phyloP scores from a whole-genome alignment of 2,113 vertebrate genomes.

The Nothocercus nigrocapillus region DNA sequence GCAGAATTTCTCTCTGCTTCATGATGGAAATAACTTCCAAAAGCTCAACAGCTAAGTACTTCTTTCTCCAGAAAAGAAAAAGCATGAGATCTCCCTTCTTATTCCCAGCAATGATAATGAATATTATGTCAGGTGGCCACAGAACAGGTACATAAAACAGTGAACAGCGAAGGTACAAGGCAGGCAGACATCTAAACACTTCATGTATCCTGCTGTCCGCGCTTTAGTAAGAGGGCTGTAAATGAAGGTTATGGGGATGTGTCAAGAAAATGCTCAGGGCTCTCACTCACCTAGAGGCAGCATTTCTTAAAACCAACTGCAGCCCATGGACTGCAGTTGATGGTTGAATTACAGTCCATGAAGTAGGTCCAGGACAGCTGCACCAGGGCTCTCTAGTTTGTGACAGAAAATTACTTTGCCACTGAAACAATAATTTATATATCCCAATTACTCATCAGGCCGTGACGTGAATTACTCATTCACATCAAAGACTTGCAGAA shows the following conservation, averaged over 20 bases:
- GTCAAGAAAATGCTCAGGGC: not conserved
- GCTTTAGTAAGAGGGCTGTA: not conserved
- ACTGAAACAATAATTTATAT: not conserved
- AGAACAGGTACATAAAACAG: not conserved
- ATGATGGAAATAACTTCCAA: not conserved
- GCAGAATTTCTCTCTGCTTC: not conserved
- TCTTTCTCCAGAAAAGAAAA: not conserved
- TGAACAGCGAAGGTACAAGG: not conserved
- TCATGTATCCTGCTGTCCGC: not conserved
- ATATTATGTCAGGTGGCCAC: not conserved
- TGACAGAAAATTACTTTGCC: not conserved
- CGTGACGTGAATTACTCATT: too few relatives aligned
- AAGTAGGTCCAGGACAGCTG: not conserved
- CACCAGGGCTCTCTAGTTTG: not conserved
- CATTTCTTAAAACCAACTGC: not conserved
- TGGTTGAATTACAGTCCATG: not conserved
- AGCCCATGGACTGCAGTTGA: not conserved
- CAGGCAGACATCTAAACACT: not conserved
- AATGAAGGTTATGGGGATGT: not conserved
- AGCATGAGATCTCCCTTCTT: not conserved
- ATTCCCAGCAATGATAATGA: fast-evolving
- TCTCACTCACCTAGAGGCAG: fast-evolving
- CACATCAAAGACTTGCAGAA: not conserved
- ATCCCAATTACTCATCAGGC: not conserved
- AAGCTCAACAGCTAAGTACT: not conserved